Percentiles rank a stretch among this genome's conserved stretches.
phyloP scores from a whole-genome alignment of 2,888 invertebrate species.

The Drosophila fulvimacula region DNA sequence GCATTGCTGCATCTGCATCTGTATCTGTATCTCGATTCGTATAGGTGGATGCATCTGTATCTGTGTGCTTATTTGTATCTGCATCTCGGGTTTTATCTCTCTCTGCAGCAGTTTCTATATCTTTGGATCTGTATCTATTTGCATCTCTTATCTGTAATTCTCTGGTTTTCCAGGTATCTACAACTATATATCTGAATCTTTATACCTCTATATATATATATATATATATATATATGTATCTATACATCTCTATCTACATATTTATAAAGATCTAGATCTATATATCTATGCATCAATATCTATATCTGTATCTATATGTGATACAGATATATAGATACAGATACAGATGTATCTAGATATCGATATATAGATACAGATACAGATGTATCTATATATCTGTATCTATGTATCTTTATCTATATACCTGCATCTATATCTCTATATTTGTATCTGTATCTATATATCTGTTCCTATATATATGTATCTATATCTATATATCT shows the following conservation, averaged over 20 bases:
- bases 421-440: not conserved
- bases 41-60: not conserved
- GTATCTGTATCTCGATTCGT: not conserved
- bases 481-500: not conserved
- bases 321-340: too few species aligned
- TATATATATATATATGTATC: not conserved
- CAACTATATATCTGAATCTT: not conserved
- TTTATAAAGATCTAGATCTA: not conserved
- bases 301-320: slow-evolving; percentile 4
- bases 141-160: not conserved
- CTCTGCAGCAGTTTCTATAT: not conserved
- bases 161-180: not conserved
- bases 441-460: not conserved
- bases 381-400: not conserved
- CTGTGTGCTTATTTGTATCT: not conserved
- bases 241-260: slow-evolving; percentile 9
- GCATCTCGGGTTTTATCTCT: not conserved
- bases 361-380: too few species aligned
- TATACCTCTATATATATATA: not conserved
- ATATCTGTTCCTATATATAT: not conserved
- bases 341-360: too few species aligned
- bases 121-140: not conserved
- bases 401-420: not conserved
- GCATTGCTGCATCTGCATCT: not conserved
- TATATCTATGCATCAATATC: not conserved